Evolutionary conservation across 2,888 invertebrate genomes (phyloP).

Genomic region (Phrixothrix hirtus): DNA sequence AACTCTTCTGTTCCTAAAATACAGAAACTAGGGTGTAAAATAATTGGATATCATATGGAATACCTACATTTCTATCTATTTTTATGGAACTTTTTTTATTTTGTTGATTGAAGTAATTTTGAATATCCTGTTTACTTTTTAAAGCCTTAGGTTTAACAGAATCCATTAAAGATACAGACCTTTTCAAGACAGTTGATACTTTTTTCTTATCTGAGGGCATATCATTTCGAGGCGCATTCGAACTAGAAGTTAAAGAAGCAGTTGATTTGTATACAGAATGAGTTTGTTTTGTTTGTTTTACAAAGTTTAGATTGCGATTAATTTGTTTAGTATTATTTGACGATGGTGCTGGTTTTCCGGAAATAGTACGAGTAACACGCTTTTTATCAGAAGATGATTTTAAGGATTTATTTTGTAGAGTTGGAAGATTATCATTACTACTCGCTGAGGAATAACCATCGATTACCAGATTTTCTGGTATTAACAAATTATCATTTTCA

Average conservation of each 20-base stretch:
- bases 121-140: slow-evolving; percentile 51
- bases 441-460: slow-evolving; percentile 45
- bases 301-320: slow-evolving; percentile 3
- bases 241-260: slow-evolving; percentile 63
- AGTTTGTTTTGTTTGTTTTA: slow-evolving; percentile 52
- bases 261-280: slow-evolving; percentile 55
- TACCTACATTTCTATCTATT: slow-evolving; percentile 55
- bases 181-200: slow-evolving; percentile 60
- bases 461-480: slow-evolving; percentile 50
- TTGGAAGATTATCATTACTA: slow-evolving; percentile 38
- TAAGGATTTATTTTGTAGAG: slow-evolving; percentile 9
- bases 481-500: slow-evolving; percentile 70
- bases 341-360: neutral
- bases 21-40: slow-evolving; percentile 40
- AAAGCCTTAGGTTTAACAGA: slow-evolving; percentile 50
- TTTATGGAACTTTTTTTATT: slow-evolving; percentile 50
- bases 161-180: slow-evolving; percentile 62
- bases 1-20: slow-evolving; percentile 45
- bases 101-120: slow-evolving; percentile 51
- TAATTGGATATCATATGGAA: too few relatives aligned
- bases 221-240: slow-evolving; percentile 53
- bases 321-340: slow-evolving; percentile 13
- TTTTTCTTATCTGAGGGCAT: slow-evolving; percentile 37
- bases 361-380: neutral
- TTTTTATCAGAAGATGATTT: neutral